Conservation (phyloP, 2,797 vertebrate genomes). For the Tragopan temminckii region DNA sequence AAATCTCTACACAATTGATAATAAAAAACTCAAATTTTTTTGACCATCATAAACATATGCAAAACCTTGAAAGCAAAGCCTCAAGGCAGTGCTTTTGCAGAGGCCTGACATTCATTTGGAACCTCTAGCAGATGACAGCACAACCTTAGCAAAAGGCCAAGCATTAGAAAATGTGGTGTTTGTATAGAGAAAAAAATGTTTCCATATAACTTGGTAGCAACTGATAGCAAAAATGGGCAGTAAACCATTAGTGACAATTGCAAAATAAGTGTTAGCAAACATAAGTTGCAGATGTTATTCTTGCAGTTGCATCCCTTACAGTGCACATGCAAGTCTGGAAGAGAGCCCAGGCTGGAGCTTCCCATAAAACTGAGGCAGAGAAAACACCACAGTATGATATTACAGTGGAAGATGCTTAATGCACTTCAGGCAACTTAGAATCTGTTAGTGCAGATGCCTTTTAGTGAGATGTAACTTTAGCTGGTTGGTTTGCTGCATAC, state of each 20-base stretch:
- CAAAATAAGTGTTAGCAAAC: background rate
- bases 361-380: background rate
- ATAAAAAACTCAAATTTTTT: background rate
- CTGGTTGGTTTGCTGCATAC: background rate
- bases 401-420: background rate
- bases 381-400: background rate
- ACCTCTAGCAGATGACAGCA: background rate
- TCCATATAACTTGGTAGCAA: background rate
- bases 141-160: background rate
- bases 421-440: background rate
- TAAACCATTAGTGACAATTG: background rate
- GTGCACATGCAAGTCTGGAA: background rate
- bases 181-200: background rate
- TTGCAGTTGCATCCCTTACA: background rate
- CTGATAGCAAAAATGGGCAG: background rate
- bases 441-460: background rate
- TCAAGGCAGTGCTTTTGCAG: background rate
- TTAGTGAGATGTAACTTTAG: background rate
- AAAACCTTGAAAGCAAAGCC: background rate
- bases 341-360: background rate
- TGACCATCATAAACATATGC: background rate
- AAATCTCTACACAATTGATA: background rate
- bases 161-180: background rate
- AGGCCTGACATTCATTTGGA: background rate
- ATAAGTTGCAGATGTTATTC: accelerated